phyloP scores from a whole-genome alignment of 2,113 vertebrate genomes.

The Pandion haliaetus region DNA sequence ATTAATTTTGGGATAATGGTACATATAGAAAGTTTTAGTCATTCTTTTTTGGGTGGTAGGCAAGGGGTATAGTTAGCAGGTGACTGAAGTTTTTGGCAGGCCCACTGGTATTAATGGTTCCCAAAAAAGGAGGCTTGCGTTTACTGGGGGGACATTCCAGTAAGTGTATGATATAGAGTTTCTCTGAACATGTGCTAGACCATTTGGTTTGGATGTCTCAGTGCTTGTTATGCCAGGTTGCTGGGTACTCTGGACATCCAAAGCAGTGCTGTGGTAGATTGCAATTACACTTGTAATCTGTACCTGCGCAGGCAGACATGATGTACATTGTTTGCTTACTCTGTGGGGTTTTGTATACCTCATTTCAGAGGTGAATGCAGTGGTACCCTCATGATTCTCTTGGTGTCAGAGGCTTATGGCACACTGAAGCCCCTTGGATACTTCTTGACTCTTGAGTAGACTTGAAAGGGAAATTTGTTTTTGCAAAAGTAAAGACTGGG shows the following conservation, averaged over 20 bases:
- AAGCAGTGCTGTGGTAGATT: background rate
- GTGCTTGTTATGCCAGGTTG: constrained; percentile 41
- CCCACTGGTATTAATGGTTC: background rate
- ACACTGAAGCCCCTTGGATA: background rate
- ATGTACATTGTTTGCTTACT: background rate
- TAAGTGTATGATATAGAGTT: background rate
- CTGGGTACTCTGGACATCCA: background rate
- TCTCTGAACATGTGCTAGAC: background rate
- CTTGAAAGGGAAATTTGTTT: background rate
- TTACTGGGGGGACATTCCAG: background rate
- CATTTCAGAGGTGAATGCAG: background rate
- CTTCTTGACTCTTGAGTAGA: background rate
- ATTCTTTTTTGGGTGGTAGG: background rate
- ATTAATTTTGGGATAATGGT: background rate
- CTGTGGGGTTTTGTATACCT: background rate
- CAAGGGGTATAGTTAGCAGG: background rate
- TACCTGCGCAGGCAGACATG: rapidly evolving
- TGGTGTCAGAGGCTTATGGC: background rate
- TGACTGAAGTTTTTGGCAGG: constrained; percentile 27
- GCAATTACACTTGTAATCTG: background rate
- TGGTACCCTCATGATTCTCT: background rate
- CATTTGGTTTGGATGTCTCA: background rate
- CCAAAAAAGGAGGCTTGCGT: constrained; percentile 5
- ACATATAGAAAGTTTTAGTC: background rate
- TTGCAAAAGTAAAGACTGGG: background rate